These are phyloP conservation scores for Ceriagrion tenellum DNA, from an alignment of 2,888 invertebrate genomes.

Conservation along the genomic window DNA sequence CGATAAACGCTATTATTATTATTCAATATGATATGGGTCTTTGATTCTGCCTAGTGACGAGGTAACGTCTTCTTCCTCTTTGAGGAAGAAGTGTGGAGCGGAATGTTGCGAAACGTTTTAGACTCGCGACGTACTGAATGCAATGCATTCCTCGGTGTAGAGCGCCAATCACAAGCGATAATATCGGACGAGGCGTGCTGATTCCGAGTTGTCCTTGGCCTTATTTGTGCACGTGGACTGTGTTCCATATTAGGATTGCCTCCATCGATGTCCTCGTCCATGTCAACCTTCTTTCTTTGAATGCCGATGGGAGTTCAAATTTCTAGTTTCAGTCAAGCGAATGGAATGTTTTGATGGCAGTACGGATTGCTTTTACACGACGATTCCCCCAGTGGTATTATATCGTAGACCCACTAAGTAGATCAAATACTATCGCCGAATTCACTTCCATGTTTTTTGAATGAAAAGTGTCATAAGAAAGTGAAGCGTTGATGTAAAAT, in stretches of 20 bases:
- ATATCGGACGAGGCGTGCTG: neutral
- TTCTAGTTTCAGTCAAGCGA: too few relatives aligned
- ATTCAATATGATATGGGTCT: neutral
- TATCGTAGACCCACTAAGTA: too few relatives aligned
- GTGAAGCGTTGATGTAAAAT: too few relatives aligned
- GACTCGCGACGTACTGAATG: neutral
- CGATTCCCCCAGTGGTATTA: too few relatives aligned
- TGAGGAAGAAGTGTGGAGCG: neutral
- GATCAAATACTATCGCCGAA: too few relatives aligned
- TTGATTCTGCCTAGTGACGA: neutral
- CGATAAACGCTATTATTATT: neutral
- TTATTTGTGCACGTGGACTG: neutral
- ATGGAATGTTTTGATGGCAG: too few relatives aligned
- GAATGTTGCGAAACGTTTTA: neutral
- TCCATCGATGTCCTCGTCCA: neutral
- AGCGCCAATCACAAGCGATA: neutral
- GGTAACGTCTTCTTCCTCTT: neutral
- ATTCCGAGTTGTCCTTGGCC: slow-evolving; percentile 10
- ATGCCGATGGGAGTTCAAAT: too few relatives aligned
- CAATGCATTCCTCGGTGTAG: neutral
- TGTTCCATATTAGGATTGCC: neutral
- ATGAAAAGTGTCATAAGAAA: too few relatives aligned
- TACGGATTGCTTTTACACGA: too few relatives aligned
- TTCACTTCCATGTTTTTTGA: too few relatives aligned
- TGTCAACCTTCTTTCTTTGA: neutral